Evolutionary conservation across 2,888 invertebrate genomes (phyloP).

Genomic region (Ceramica pisi): DNA sequence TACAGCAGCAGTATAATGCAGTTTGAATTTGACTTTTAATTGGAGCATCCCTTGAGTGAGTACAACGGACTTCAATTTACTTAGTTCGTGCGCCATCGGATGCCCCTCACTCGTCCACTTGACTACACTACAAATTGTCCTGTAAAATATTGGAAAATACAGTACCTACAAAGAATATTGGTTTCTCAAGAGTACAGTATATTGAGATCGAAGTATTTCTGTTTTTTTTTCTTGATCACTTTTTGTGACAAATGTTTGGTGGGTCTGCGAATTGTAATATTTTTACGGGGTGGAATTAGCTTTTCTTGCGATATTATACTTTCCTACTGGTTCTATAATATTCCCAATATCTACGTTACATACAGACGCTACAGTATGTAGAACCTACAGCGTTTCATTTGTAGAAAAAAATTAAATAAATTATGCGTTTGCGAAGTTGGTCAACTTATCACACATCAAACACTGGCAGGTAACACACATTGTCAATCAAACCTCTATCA

Average conservation of each 20-base stretch:
- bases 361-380: too few species aligned
- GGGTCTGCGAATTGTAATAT: not conserved
- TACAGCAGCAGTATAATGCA: slow-evolving; percentile 62
- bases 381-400: not conserved
- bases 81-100: slow-evolving; percentile 60
- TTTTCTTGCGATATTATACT: not conserved
- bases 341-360: too few species aligned
- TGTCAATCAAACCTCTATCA: slow-evolving; percentile 1
- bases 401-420: not conserved
- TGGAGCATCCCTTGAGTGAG: slow-evolving; percentile 67
- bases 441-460: not conserved
- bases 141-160: slow-evolving; percentile 66
- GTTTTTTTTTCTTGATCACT: slow-evolving; percentile 13
- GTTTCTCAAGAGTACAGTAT: slow-evolving; percentile 51
- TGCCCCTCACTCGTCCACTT: slow-evolving; percentile 51
- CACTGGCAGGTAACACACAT: not conserved
- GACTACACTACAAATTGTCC: slow-evolving; percentile 65
- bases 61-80: slow-evolving; percentile 69
- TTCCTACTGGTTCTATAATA: not conserved
- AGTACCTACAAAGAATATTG: slow-evolving; percentile 61
- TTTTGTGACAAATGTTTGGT: slow-evolving; percentile 3
- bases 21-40: slow-evolving; percentile 75
- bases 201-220: slow-evolving; percentile 32
- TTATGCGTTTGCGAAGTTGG: not conserved
- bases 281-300: not conserved